These are phyloP conservation scores for Periophthalmus modestus DNA, from an alignment of 2,113 vertebrate genomes.

Conservation along the genomic window DNA sequence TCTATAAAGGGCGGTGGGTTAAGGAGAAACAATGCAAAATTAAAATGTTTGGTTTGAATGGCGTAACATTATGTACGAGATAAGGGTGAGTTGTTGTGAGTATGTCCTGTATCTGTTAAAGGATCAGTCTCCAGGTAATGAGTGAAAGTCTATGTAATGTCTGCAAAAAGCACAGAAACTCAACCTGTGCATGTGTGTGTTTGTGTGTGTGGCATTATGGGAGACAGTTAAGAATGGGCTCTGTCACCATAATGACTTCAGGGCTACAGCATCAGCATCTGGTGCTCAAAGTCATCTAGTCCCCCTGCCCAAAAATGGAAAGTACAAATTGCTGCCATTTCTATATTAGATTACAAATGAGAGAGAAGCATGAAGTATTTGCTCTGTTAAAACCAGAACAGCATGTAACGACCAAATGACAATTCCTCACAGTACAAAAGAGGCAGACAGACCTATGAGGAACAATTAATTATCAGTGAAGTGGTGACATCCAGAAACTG, in stretches of 20 bases:
- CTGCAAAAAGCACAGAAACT: too few relatives aligned
- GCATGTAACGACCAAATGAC: conserved; percentile 49
- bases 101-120: too few relatives aligned
- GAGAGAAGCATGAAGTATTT: conserved; percentile 47
- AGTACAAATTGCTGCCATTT: conserved; percentile 64
- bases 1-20: too few relatives aligned
- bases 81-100: too few relatives aligned
- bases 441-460: conserved; percentile 27
- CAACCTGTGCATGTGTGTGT: background rate
- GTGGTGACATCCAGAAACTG: conserved; percentile 34
- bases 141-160: too few relatives aligned
- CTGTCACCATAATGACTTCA: conserved; percentile 60
- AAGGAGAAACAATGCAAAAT: too few relatives aligned
- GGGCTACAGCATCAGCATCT: conserved; percentile 70
- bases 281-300: conserved; percentile 73
- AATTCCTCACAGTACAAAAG: conserved; percentile 36
- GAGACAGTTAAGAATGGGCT: conserved; percentile 70
- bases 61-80: too few relatives aligned
- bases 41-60: too few relatives aligned
- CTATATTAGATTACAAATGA: conserved; percentile 67
- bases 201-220: conserved; percentile 46
- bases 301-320: conserved; percentile 47
- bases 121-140: too few relatives aligned
- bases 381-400: conserved; percentile 46
- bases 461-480: conserved; percentile 56